These are phyloP conservation scores for Clitarchus hookeri DNA, from an alignment of 2,888 invertebrate species.

Conservation along the genomic window DNA sequence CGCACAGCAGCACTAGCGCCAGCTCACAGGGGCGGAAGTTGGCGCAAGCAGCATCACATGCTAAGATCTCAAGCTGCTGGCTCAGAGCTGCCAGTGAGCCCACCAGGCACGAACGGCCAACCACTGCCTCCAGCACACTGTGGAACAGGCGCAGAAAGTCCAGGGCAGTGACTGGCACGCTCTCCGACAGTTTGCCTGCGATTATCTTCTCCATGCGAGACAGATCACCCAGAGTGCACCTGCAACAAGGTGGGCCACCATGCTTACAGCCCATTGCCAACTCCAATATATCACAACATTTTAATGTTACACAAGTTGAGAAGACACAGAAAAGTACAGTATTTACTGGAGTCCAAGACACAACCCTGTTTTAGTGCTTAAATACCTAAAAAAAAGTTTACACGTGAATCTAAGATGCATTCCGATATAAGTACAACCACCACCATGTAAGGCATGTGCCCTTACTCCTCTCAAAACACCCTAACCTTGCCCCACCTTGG, in stretches of 20 bases:
- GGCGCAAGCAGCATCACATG: conserved; percentile 75
- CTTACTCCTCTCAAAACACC: too few species aligned
- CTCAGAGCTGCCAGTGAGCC: conserved; percentile 62
- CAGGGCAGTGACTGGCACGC: conserved; percentile 65
- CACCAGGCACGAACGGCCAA: conserved; percentile 57
- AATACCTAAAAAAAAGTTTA: too few species aligned
- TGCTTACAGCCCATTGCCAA: too few species aligned
- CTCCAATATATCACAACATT: too few species aligned
- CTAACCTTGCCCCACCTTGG: too few species aligned
- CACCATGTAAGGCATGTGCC: too few species aligned
- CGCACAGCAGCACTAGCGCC: conserved; percentile 76
- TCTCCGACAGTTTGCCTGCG: conserved; percentile 73
- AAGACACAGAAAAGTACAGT: too few species aligned
- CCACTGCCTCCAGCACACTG: conserved; percentile 63
- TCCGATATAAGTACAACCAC: too few species aligned
- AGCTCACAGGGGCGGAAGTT: conserved; percentile 75
- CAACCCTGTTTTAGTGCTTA: too few species aligned
- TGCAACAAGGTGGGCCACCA: conserved; percentile 56
- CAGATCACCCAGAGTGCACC: conserved; percentile 84
- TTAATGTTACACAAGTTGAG: too few species aligned
- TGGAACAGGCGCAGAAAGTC: conserved; percentile 72
- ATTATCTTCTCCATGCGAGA: conserved; percentile 84
- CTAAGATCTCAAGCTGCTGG: conserved; percentile 73
- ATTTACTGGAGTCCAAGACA: too few species aligned
- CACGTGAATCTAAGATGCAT: too few species aligned